These are phyloP conservation scores for Eospalax fontanierii DNA, from an alignment of 2,797 vertebrate genomes.

Conservation along the genomic window DNA sequence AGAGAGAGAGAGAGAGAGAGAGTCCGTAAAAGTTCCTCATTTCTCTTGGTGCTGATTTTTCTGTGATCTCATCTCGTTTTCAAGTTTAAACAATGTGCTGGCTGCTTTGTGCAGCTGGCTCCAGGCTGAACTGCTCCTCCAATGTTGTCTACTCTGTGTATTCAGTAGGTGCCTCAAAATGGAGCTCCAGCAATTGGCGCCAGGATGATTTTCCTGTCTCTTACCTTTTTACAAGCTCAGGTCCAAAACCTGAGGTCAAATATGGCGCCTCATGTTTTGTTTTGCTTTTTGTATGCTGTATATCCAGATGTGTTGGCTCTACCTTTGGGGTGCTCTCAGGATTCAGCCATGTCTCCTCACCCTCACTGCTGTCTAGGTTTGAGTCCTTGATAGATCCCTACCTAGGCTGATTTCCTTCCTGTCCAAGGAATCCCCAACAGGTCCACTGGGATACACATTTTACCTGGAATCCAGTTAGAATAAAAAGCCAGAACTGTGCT, in stretches of 20 bases:
- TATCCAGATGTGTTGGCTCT: background rate
- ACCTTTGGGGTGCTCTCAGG: background rate
- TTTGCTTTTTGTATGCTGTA: background rate
- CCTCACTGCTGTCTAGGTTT: background rate
- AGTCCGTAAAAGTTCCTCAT: too few relatives aligned
- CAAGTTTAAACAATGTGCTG: background rate
- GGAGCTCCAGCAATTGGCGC: background rate
- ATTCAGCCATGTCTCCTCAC: background rate
- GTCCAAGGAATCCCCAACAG: background rate
- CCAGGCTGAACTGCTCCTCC: background rate
- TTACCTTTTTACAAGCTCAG: background rate
- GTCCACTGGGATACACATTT: too few relatives aligned
- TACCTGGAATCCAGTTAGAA: background rate
- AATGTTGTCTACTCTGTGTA: background rate
- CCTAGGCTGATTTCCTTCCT: background rate
- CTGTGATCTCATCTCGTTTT: background rate
- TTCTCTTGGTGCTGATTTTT: background rate
- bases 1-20: too few relatives aligned
- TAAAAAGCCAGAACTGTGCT: background rate
- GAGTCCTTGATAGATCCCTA: background rate
- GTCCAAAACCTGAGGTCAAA: background rate
- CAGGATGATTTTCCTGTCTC: background rate
- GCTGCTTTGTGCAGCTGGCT: background rate
- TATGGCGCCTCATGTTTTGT: too few relatives aligned
- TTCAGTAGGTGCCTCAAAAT: background rate